Evolutionary conservation across 2,888 invertebrate species (phyloP).

Genomic region (Ectobius pallidus): DNA sequence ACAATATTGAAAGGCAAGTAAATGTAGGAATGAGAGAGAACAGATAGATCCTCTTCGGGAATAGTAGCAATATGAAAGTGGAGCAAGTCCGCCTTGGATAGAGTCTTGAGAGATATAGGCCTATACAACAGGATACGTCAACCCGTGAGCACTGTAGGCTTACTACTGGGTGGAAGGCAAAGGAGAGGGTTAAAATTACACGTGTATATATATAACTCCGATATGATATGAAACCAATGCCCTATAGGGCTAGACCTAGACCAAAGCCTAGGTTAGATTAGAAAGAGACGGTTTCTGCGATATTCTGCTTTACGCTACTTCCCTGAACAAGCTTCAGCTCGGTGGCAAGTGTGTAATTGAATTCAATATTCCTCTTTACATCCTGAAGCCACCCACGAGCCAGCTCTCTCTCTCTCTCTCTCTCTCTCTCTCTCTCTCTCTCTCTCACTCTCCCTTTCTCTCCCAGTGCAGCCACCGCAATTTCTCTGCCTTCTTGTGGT

Average conservation of each 20-base stretch:
- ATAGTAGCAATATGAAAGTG: not conserved
- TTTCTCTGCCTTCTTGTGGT: constrained; percentile 14
- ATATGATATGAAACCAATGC: constrained; percentile 27
- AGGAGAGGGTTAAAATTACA: constrained; percentile 24
- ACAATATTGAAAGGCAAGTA: not conserved
- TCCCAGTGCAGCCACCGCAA: constrained; percentile 11
- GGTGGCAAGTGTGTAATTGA: constrained; percentile 38
- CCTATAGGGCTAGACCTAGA: constrained; percentile 23
- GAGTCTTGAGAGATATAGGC: not conserved
- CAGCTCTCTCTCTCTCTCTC: not conserved
- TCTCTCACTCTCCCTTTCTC: too few relatives aligned
- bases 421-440: too few relatives aligned
- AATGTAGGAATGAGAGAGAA: not conserved
- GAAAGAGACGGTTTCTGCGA: too few relatives aligned
- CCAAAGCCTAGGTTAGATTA: constrained; percentile 15
- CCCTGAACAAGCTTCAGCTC: constrained; percentile 15
- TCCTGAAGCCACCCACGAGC: not conserved
- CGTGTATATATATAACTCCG: constrained; percentile 24
- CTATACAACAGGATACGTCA: constrained; percentile 25
- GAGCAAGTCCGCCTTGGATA: constrained; percentile 5
- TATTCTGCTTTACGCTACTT: constrained; percentile 5
- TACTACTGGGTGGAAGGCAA: not conserved
- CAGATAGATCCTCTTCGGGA: not conserved
- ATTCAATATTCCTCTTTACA: constrained; percentile 34
- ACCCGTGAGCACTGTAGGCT: not conserved